phyloP scores from a whole-genome alignment of 53 echinoderm and acorn worm genomes.

The Glandiceps talaboti region DNA sequence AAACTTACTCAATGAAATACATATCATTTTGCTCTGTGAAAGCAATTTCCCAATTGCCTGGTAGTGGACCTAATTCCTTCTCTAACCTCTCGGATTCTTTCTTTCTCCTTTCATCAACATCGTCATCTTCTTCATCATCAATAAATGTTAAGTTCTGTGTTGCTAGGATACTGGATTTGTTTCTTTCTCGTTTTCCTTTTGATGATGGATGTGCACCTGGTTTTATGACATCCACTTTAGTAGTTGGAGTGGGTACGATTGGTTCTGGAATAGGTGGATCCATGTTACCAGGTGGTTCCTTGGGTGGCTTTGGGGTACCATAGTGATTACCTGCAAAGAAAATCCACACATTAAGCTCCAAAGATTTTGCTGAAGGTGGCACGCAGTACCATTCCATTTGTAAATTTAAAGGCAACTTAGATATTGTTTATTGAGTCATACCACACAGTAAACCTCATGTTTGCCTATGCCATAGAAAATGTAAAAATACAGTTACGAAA shows the following conservation, averaged over 20 bases:
- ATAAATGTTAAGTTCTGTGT: conserved; percentile 67
- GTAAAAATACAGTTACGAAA: too few species aligned
- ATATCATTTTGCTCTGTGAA: conserved; percentile 95
- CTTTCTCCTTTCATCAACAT: conserved; percentile 42
- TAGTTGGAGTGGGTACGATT: conserved; percentile 14
- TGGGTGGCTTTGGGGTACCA: conserved; percentile 95
- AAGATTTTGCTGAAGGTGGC: too few species aligned
- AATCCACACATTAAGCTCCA: too few species aligned
- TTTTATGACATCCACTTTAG: conserved; percentile 13
- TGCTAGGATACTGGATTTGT: conserved; percentile 92
- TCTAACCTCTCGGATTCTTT: conserved; percentile 51
- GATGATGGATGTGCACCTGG: conserved; percentile 84
- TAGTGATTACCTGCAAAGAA: conserved; percentile 80
- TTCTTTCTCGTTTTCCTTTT: conserved; percentile 77
- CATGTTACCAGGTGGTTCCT: conserved; percentile 48
- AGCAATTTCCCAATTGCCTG: conserved; percentile 75
- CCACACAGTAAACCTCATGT: too few species aligned
- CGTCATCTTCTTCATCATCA: conserved; percentile 16
- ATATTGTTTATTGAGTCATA: too few species aligned
- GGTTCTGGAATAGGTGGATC: conserved; percentile 27
- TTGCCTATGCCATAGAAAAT: too few species aligned
- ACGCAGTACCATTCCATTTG: too few species aligned
- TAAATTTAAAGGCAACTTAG: too few species aligned
- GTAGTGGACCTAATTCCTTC: conserved; percentile 54
- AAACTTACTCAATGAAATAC: conserved; percentile 94